Evolutionary conservation across 2,888 invertebrate species (phyloP).

Genomic region (Thecophora atra): DNA sequence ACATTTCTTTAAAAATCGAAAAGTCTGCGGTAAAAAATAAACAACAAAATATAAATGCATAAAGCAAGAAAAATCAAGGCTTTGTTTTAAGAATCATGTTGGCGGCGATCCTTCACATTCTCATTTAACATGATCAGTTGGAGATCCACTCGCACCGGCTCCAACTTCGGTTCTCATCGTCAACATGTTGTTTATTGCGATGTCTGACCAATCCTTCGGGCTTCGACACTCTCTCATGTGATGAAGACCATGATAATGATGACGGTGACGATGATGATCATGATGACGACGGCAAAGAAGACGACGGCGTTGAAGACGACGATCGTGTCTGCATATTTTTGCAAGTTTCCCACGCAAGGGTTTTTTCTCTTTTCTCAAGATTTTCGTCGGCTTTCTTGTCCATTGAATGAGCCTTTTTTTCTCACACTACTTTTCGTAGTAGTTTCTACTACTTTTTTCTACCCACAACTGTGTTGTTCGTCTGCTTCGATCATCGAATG

Average conservation of each 20-base stretch:
- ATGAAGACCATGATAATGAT: background rate
- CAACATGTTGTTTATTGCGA: conserved; percentile 15
- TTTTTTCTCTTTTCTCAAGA: conserved; percentile 50
- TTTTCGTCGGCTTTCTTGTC: background rate
- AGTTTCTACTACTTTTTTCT: conserved; percentile 18
- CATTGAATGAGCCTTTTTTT: conserved; percentile 1
- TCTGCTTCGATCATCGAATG: background rate
- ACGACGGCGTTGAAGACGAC: background rate
- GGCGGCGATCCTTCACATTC: conserved; percentile 23
- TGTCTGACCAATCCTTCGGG: conserved; percentile 14
- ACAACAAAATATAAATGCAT: conserved; percentile 38
- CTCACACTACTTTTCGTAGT: conserved; percentile 7
- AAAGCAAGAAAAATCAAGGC: conserved; percentile 29
- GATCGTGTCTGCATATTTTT: conserved; percentile 52
- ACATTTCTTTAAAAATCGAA: conserved; percentile 35
- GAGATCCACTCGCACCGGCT: background rate
- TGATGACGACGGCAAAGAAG: conserved; percentile 2
- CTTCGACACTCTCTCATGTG: conserved; percentile 23
- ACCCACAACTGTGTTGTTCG: background rate
- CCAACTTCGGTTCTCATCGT: background rate
- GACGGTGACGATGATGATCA: background rate
- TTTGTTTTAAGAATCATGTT: background rate
- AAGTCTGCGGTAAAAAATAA: conserved; percentile 37
- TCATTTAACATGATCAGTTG: conserved; percentile 20
- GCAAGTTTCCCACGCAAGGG: conserved; percentile 62